Evolutionary conservation across 2,888 invertebrate genomes (phyloP), one percentile per base, ranked within the genome.

Genomic region (Thecocarcelia acutangulata): DNA sequence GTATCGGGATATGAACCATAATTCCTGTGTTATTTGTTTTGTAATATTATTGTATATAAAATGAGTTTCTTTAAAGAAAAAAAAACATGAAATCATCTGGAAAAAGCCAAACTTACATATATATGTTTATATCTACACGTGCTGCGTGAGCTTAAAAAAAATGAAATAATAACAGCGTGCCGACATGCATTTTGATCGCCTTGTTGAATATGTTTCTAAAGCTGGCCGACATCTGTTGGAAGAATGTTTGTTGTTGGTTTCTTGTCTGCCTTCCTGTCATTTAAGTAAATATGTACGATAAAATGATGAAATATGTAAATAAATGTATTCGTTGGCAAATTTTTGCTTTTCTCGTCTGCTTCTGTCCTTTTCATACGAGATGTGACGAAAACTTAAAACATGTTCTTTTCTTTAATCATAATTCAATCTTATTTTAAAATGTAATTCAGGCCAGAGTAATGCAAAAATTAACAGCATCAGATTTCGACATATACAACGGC

Each of bases 11-110:
- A 58, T 64, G 52, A 58, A 50, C 48, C 58, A 58, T 64, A 64
- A 78, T 64, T 72, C 64, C 48, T 78, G 58, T 70, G 42, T 24
- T 72, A 72, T 64, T 33, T 64, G 48, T 58, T 64, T 56, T 74
- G n/a, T n/a, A n/a, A n/a, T 74, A 64, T 56, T 37, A 63, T 64
- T 64, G 64, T 13, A 61, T 54, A 44, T 15, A 42, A 52, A 75
- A 75, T 37, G 33, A n/a, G 40, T 37, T 68, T 8, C 33, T 40
- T 59, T 50, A 50, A 48, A 37, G 59, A 15, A 28, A 28, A 2
- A 40, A 28, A 58, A 50, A 21, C 59, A 42, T 61, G 17, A 24
- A 64, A 64, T 64, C 56, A 48, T 59, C 59, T 75, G 61, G 48
- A 56, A 61, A 64, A 72, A 75, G 28, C 40, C 64, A 58, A 59